phyloP scores from a whole-genome alignment of 2,113 vertebrate species.

The Cyanistes caeruleus region DNA sequence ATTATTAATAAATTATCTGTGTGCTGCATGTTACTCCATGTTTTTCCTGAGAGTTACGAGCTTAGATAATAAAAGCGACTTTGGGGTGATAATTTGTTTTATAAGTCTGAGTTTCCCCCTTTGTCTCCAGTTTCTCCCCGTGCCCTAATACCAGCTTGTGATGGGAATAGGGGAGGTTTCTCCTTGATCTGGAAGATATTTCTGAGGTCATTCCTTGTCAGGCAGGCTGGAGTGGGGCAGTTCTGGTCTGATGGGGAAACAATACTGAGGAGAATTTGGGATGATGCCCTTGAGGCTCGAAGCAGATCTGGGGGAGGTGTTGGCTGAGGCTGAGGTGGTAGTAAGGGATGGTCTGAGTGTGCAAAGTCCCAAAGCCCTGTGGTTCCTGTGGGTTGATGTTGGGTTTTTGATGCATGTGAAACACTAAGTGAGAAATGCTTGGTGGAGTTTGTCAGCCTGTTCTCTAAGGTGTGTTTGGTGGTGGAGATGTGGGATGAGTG shows the following conservation, averaged over 20 bases:
- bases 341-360: not conserved
- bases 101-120: not conserved
- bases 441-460: not conserved
- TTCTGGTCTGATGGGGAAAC: not conserved
- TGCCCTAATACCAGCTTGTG: fast-evolving
- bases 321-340: not conserved
- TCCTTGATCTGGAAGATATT: not conserved
- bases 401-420: fast-evolving
- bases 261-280: fast-evolving
- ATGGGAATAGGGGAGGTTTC: not conserved
- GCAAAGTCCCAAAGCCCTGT: not conserved
- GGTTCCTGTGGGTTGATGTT: not conserved
- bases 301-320: not conserved
- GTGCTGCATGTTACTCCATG: fast-evolving
- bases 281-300: not conserved
- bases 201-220: not conserved
- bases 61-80: not conserved
- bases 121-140: not conserved
- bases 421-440: not conserved
- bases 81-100: not conserved
- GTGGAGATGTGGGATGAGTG: not conserved
- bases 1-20: fast-evolving
- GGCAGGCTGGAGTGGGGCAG: not conserved
- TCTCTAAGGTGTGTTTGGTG: not conserved
- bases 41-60: fast-evolving